Base-by-base conservation (phyloP, 2,113 vertebrate species). In the Fulica atra region DNA sequence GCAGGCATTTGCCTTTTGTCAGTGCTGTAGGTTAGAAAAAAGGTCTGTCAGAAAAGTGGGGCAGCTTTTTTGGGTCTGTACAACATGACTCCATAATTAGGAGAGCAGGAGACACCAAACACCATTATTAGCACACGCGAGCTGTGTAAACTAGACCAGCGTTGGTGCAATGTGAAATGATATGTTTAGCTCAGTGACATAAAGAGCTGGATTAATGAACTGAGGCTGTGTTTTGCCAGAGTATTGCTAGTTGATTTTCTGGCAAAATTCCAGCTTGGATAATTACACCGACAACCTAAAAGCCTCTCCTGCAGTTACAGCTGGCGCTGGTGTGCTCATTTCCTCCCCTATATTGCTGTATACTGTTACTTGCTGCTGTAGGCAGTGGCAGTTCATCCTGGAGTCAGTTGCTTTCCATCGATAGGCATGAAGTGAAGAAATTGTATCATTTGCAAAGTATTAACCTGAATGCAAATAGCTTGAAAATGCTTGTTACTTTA, bases 141-240 rank as follows among this genome's bases (percentile, higher is more conserved):
- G 81, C 56, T 1, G 1, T 9, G 6, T 12, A 48, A 91, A 82
- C 6, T n/a, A 60, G 64, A 20, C 17, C 64, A 64, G 71, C 71
- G 56, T 61, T 74, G 85, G 51, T 81, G 94, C 25, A 61, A 31
- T 18, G 70, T 54, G 79, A 69, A 95, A 88, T 40, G 88, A 64
- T 70, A 66, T 15, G 35, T 92, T 94, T 86, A 88, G 85, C 88
- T 78, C 16, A 3, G 57, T 84, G 92, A 40, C 92, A 86, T 78
- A 26, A 83, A 92, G 64, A 90, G 79, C 68, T 86, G 85, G 59
- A 83, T 93, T 92, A 93, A 86, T 88, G 90, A 96, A 64, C 64
- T 20, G 60, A 70, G 74, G 50, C 81, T 80, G 73, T 87, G 77
- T 93, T 95, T 95, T 87, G 70, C 81, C 77, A 59, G 51, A 88